phyloP scores from a whole-genome alignment of 2,888 invertebrate genomes.

The Pelosia muscerda region DNA sequence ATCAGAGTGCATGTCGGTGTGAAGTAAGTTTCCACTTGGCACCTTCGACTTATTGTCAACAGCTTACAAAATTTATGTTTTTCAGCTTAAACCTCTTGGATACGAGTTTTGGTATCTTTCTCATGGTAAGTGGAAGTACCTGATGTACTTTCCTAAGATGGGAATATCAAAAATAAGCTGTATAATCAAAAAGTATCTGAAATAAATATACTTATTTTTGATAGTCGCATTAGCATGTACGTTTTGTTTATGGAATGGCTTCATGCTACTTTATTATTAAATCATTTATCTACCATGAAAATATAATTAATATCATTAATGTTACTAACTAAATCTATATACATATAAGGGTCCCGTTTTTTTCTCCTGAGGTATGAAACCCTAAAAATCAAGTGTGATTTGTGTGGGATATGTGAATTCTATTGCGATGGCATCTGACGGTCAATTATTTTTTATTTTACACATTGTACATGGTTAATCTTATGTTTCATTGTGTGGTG shows the following conservation, averaged over 20 bases:
- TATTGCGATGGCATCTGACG: neutral
- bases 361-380: too few relatives aligned
- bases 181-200: neutral
- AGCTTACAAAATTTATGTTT: constrained; percentile 84
- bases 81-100: constrained; percentile 84
- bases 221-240: constrained; percentile 56
- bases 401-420: neutral
- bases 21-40: constrained; percentile 47
- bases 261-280: constrained; percentile 39
- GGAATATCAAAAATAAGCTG: constrained; percentile 62
- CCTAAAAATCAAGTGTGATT: neutral
- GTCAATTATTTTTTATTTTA: neutral
- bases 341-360: too few relatives aligned
- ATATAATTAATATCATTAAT: constrained; percentile 3
- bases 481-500: neutral
- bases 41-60: constrained; percentile 58
- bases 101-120: constrained; percentile 81
- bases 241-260: constrained; percentile 55
- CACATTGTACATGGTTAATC: neutral
- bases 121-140: constrained; percentile 86
- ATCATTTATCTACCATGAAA: constrained; percentile 31
- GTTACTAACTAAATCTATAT: neutral
- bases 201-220: constrained; percentile 53
- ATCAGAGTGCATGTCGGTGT: constrained; percentile 58
- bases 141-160: constrained; percentile 75